Conservation (phyloP, 1,140 invertebrate species). For the Zaprionus africanus region DNA sequence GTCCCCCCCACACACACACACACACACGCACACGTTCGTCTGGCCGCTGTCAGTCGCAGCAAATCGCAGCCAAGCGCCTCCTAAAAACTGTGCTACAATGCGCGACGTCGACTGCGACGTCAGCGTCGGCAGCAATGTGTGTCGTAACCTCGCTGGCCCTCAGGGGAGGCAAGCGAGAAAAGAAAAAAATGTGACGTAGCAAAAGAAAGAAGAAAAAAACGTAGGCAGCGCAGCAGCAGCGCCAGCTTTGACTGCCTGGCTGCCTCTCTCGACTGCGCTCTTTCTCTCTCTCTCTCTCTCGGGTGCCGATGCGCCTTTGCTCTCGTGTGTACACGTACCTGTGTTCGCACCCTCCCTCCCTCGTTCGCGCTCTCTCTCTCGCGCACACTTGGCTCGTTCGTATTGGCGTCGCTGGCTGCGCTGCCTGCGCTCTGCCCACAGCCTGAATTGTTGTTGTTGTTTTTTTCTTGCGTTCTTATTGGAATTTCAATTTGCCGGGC, state of each 20-base stretch:
- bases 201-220: not conserved
- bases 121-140: conserved; percentile 40
- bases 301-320: not conserved
- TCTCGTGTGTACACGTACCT: not conserved
- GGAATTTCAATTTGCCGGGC: conserved; percentile 57
- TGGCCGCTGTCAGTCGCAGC: conserved; percentile 48
- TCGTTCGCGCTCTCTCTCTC: not conserved
- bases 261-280: not conserved
- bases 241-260: conserved; percentile 18
- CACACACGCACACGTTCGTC: conserved; percentile 29
- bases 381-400: not conserved
- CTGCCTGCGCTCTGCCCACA: conserved; percentile 8
- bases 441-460: conserved; percentile 23
- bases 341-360: not conserved
- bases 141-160: conserved; percentile 48
- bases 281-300: not conserved
- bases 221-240: conserved; percentile 12
- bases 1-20: not conserved
- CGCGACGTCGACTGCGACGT: conserved; percentile 14
- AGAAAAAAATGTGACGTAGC: conserved; percentile 19
- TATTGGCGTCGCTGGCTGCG: conserved; percentile 33
- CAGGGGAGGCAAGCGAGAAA: conserved; percentile 16
- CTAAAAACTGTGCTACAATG: conserved; percentile 73
- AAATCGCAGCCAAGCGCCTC: conserved; percentile 71
- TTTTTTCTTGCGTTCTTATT: conserved; percentile 60